Evolutionary conservation across 2,888 invertebrate genomes (phyloP), one percentile per base, ranked within the genome.

Genomic region (Trichacis sp.): DNA sequence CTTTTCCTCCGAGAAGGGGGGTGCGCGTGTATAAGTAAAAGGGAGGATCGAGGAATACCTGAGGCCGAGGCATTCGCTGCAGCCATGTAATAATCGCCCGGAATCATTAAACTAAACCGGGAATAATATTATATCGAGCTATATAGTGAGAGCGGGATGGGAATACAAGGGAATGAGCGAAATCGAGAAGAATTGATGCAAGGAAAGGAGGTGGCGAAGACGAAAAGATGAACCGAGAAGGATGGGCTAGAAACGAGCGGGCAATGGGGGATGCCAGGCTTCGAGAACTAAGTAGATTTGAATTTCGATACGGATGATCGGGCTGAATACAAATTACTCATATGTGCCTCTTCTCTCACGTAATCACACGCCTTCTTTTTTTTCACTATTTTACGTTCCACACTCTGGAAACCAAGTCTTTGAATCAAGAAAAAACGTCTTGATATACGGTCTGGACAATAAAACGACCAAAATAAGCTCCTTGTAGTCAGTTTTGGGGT

Each of bases 221-320:
- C 54, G 19, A 51, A 58, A 45, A 57, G 66, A 30, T 5, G 54
- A 48, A 6, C 2, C 42, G 64, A 50, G 30, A 48, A 30, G 40
- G 65, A 52, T 64, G 48, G 55, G 55, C 54, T 42, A 50, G 70
- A 70, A 69, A n/a, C 68, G 70, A 66, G 56, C 57, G 59, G 63
- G 69, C 64, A 69, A 43, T 55, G 53, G 47, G 48, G 57, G 42
- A 47, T 54, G 61, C 36, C 46, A 38, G 49, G 64, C 83, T 83
- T 83, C 83, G 82, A 83, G 84, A 84, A 84, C 84, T 84, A 84
- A 84, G 83, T 83, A 84, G 84, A 84, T 84, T 83, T 81, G 84
- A 84, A 83, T 84, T 84, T 84, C 82, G 84, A 83, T 84, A 84
- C 83, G 84, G 83, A 83, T 83, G 83, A 83, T 83, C 83, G 82